Evolutionary conservation across 2,888 invertebrate genomes (phyloP).

Genomic region (Monochamus alternatus): DNA sequence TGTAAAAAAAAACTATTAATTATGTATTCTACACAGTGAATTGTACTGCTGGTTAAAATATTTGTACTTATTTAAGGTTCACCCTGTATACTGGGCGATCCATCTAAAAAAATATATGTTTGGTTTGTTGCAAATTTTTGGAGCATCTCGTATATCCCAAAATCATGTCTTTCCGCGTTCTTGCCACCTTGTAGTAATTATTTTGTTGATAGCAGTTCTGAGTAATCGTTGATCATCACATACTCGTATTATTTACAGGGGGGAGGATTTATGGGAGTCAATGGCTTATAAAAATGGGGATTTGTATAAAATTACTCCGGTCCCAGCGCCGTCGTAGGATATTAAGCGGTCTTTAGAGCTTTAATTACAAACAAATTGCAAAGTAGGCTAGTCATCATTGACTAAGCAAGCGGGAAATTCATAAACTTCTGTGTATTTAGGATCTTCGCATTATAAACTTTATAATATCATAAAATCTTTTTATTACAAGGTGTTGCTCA

Average conservation of each 20-base stretch:
- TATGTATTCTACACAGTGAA: no score
- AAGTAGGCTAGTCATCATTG: conserved; percentile 27
- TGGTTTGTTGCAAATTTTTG: no score
- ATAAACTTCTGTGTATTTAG: conserved; percentile 43
- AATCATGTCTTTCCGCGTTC: no score
- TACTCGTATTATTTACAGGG: neutral
- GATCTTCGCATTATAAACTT: conserved; percentile 43
- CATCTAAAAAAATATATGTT: no score
- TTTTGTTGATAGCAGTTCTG: no score
- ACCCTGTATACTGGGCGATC: no score
- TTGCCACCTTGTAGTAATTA: no score
- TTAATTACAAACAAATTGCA: conserved; percentile 6
- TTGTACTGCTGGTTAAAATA: no score
- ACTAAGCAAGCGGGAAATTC: conserved; percentile 27
- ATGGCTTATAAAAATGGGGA: neutral
- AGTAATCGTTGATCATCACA: no score
- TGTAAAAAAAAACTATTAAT: no score
- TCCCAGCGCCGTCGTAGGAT: neutral
- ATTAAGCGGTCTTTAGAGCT: conserved; percentile 2
- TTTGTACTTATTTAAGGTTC: no score
- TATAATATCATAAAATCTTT: conserved; percentile 38
- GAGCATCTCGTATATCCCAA: no score
- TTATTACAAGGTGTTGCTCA: conserved; percentile 35
- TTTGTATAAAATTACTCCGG: neutral
- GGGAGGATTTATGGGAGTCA: neutral